These are phyloP conservation scores for Aradophagus sp. DNA, from an alignment of 1,140 invertebrate genomes.

Conservation along the genomic window DNA sequence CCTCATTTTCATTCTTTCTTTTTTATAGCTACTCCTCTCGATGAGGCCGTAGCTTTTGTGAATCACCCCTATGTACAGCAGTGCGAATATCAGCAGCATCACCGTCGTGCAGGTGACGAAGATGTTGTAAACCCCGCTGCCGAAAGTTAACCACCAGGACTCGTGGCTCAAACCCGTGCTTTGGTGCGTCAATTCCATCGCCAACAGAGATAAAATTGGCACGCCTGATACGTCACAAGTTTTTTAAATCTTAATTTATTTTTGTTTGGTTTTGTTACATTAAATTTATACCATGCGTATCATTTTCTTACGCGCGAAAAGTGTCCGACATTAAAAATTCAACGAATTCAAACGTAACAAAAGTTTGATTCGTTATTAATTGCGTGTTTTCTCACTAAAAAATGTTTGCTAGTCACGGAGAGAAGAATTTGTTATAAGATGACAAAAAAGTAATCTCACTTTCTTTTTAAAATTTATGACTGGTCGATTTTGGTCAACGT, in stretches of 20 bases:
- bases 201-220: constrained; percentile 76
- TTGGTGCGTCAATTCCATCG: constrained; percentile 76
- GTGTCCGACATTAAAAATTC: too few species aligned
- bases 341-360: too few species aligned
- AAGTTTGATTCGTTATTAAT: too few species aligned
- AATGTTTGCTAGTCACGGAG: too few species aligned
- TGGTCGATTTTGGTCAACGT: too few species aligned
- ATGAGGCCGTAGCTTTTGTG: constrained; percentile 73
- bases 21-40: constrained; percentile 69
- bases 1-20: constrained; percentile 68
- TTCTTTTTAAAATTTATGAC: too few species aligned
- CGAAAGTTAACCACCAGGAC: constrained; percentile 78
- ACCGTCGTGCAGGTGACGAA: constrained; percentile 75
- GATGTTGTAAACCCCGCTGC: constrained; percentile 77
- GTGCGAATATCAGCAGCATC: constrained; percentile 74
- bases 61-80: constrained; percentile 75
- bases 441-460: too few species aligned
- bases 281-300: too few species aligned
- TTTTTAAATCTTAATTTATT: background rate
- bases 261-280: too few species aligned
- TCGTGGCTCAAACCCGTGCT: constrained; percentile 74
- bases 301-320: too few species aligned
- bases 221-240: constrained; percentile 68
- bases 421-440: too few species aligned
- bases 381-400: too few species aligned